A percentile compares a stretch with the other conserved stretches of the same genome.
Conservation (phyloP, 2,888 invertebrate genomes). For the Fissipunctia ypsillon region DNA sequence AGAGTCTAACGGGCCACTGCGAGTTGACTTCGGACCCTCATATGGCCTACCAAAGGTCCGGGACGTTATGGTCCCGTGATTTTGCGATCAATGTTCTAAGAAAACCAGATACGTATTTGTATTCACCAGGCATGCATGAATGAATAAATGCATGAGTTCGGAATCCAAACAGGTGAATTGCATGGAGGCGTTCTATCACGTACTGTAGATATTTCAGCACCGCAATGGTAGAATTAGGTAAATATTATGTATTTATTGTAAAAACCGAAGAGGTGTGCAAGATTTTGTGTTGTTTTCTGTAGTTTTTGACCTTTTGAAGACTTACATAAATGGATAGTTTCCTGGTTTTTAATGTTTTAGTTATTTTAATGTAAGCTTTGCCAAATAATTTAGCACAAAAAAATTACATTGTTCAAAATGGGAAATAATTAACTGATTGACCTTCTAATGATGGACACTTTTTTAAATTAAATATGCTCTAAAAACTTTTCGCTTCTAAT, state of each 20-base stretch:
- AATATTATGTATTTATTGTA: constrained; percentile 51
- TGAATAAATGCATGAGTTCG: constrained; percentile 49
- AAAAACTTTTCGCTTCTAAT: no score
- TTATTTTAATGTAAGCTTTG: neutral
- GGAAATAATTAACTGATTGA: no score
- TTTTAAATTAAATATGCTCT: no score
- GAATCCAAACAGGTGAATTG: constrained; percentile 28
- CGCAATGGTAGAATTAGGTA: constrained; percentile 29
- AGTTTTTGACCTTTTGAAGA: neutral
- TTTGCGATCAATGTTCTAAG: no score
- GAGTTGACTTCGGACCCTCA: no score
- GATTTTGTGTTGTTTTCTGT: neutral
- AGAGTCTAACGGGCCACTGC: no score
- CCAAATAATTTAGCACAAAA: neutral
- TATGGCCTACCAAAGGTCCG: no score
- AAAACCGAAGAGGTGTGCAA: neutral
- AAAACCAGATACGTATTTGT: constrained; percentile 24
- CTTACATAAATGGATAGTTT: neutral
- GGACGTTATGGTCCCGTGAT: no score
- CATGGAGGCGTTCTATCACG: constrained; percentile 21
- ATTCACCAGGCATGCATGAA: constrained; percentile 43
- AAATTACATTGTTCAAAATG: neutral
- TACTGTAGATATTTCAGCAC: constrained; percentile 19
- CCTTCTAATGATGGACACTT: no score
- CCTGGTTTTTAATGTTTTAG: neutral